Base-by-base conservation (phyloP, 2,113 vertebrate genomes). In the Poeciliopsis retropinna region DNA sequence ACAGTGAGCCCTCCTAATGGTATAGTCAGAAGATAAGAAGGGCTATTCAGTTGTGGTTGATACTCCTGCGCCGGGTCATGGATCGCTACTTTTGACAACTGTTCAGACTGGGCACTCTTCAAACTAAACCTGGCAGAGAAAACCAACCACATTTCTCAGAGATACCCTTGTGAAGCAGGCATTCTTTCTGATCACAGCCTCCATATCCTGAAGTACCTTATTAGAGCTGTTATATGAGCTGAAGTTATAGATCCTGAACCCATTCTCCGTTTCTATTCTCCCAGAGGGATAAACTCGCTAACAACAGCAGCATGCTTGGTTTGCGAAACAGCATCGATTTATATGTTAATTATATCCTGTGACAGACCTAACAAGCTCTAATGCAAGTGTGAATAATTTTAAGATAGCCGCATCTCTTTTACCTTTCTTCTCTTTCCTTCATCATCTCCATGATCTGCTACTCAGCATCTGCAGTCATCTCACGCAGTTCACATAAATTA, bases 251-350 rank as follows among this genome's bases (percentile, higher is more conserved):
- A 64, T 66, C 66, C 29, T 65, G 64, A 76, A 79, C 61, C 62
- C 70, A 75, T 84, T 54, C 64, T 39, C 82, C 64, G 54, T 76
- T 69, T 69, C 76, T n/a, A 57, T 63, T 60, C 67, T 69, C 77
- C 57, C 66, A 62, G 69, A 64, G 73, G 51, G 44, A 63, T 73
- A 70, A 88, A 76, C 64, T 64, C 62, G 78, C 67, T 75, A 70
- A 79, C 54, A 60, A 66, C 82, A 75, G 68, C 75, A 65, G 73
- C 81, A 79, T 76, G 75, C 73, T 75, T 79, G 75, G 64, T 87
- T 91, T 89, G 88, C 80, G 86, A 89, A 84, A 68, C 86, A 64
- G 62, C 83, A 74, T 89, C 64, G n/a, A 91, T 91, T 88, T 88
- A 87, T 87, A 92, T 92, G 90, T 84, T 91, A 90, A 90, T 89